These are phyloP conservation scores for Bathynomus jamesi DNA, from an alignment of 1,140 invertebrate genomes.

Conservation along the genomic window DNA sequence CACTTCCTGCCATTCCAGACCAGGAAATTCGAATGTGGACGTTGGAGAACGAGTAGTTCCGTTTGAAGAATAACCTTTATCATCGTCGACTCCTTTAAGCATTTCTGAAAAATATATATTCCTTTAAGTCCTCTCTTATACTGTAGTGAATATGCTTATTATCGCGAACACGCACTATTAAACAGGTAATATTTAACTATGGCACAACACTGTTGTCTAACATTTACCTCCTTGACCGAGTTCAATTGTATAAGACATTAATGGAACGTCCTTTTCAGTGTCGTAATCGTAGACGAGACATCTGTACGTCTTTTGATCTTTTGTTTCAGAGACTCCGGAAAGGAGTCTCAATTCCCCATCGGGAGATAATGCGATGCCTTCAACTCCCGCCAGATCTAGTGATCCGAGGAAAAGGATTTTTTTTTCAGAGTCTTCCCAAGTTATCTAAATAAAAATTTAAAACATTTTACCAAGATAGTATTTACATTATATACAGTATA, in stretches of 20 bases:
- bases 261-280: slow-evolving; percentile 8
- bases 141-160: background rate
- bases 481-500: no score
- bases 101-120: background rate
- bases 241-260: background rate
- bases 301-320: background rate
- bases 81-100: background rate
- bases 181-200: no score
- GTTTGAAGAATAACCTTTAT: background rate
- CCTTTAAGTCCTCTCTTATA: background rate
- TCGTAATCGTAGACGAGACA: slow-evolving; percentile 3
- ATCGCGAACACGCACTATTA: background rate
- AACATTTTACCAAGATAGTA: no score
- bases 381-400: slow-evolving; percentile 6
- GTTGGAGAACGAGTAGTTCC: background rate
- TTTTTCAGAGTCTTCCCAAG: background rate
- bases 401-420: slow-evolving; percentile 8
- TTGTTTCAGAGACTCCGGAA: background rate
- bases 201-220: background rate
- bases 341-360: background rate
- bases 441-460: no score
- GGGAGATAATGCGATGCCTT: background rate
- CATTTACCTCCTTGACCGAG: slow-evolving; percentile 4
- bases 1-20: background rate
- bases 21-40: background rate